These are phyloP conservation scores for Heliothis subflexa DNA, from an alignment of 1,140 invertebrate species.

Conservation along the genomic window DNA sequence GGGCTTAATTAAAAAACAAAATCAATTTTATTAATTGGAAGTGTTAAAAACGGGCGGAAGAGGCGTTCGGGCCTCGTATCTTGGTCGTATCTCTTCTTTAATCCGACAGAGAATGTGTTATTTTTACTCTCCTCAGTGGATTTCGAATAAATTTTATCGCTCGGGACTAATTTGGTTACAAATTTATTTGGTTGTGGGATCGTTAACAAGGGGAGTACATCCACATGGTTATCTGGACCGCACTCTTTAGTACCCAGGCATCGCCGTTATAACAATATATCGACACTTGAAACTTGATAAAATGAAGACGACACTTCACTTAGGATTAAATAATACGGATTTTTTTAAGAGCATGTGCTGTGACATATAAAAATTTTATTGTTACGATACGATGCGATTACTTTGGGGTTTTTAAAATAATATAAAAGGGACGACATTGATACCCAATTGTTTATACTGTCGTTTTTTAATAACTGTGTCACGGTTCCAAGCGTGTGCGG, in stretches of 20 bases:
- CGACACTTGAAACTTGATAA: slow-evolving; percentile 82
- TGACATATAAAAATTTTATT: slow-evolving; percentile 78
- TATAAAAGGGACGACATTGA: slow-evolving; percentile 62
- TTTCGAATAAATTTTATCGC: slow-evolving; percentile 86
- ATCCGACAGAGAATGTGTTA: slow-evolving; percentile 85
- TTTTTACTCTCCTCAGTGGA: slow-evolving; percentile 83
- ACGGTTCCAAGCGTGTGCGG: slow-evolving; percentile 56
- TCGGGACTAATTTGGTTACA: slow-evolving; percentile 86
- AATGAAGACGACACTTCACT: slow-evolving; percentile 82
- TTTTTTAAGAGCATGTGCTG: slow-evolving; percentile 64
- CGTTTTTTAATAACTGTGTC: slow-evolving; percentile 76
- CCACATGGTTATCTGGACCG: slow-evolving; percentile 78
- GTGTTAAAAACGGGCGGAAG: slow-evolving; percentile 86
- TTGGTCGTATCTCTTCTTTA: slow-evolving; percentile 84
- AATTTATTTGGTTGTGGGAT: slow-evolving; percentile 84
- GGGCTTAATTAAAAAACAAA: slow-evolving; percentile 85
- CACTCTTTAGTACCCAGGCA: slow-evolving; percentile 80
- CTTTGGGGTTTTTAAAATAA: slow-evolving; percentile 49
- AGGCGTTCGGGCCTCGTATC: slow-evolving; percentile 77
- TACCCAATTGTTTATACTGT: slow-evolving; percentile 73
- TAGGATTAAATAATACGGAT: slow-evolving; percentile 84
- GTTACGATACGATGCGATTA: slow-evolving; percentile 59
- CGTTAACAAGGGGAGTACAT: slow-evolving; percentile 84
- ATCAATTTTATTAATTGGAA: slow-evolving; percentile 86
- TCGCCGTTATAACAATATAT: slow-evolving; percentile 83